Evolutionary conservation across 2,113 vertebrate genomes (phyloP).

Genomic region (Conger conger): DNA sequence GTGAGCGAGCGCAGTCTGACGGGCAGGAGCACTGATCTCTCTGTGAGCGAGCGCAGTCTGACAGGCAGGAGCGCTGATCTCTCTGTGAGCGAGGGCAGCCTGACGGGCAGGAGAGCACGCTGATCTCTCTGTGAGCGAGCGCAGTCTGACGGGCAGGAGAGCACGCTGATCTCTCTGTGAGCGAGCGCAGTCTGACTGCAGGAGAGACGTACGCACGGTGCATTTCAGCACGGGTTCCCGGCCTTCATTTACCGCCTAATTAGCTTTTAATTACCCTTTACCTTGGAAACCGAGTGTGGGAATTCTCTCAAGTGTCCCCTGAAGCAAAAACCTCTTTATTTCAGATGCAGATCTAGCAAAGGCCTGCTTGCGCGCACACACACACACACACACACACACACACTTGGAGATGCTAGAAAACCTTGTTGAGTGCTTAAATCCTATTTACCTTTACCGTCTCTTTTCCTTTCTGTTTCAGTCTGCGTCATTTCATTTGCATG

Average conservation of each 20-base stretch:
- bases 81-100: no score
- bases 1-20: neutral
- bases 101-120: neutral
- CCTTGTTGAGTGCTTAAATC: no score
- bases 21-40: no score
- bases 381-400: neutral
- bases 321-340: neutral
- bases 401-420: no score
- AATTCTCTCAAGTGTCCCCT: slow-evolving; percentile 20
- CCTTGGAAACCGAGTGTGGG: slow-evolving; percentile 12
- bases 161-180: no score
- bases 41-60: no score
- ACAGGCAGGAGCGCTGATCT: no score
- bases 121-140: no score
- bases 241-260: slow-evolving; percentile 26
- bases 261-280: slow-evolving; percentile 36
- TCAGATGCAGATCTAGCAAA: neutral
- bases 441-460: no score
- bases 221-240: neutral
- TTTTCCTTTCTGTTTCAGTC: no score
- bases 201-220: neutral
- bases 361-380: neutral
- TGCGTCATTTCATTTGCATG: no score
- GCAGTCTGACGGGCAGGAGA: neutral
- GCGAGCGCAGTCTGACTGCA: neutral